These are phyloP conservation scores for Myanophis thanlyinensis DNA, from an alignment of 2,113 vertebrate species.

Conservation along the genomic window DNA sequence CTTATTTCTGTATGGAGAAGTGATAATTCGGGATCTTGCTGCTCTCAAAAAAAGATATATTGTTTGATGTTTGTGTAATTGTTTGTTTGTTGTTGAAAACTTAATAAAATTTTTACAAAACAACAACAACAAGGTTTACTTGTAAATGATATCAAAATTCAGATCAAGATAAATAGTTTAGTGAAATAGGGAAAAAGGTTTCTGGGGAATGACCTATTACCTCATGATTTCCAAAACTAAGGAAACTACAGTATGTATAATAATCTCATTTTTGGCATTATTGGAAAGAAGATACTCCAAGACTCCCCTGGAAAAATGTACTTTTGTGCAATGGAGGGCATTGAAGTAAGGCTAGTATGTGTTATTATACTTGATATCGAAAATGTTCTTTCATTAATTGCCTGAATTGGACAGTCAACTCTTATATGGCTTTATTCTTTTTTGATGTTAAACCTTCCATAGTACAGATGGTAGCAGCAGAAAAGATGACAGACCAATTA, in stretches of 20 bases:
- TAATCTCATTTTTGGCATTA: background rate
- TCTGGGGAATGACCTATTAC: background rate
- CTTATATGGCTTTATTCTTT: no score
- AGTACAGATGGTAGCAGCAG: background rate
- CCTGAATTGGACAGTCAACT: background rate
- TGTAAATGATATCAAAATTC: background rate
- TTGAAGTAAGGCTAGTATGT: background rate
- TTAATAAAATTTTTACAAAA: no score
- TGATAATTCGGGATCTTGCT: no score
- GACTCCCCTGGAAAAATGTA: background rate
- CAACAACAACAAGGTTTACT: background rate
- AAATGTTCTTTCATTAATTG: background rate
- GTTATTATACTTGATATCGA: background rate
- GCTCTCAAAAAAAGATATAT: no score
- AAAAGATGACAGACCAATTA: background rate
- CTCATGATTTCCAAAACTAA: background rate
- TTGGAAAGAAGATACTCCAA: background rate
- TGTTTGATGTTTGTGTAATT: no score
- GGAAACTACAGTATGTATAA: background rate
- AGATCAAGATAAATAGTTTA: background rate
- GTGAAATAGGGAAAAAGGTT: background rate
- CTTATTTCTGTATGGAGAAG: no score
- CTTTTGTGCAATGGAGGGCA: background rate
- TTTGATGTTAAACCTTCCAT: no score
- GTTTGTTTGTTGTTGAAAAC: no score